These are phyloP conservation scores for Endomychus coccineus DNA, from an alignment of 2,888 invertebrate genomes.

Conservation along the genomic window DNA sequence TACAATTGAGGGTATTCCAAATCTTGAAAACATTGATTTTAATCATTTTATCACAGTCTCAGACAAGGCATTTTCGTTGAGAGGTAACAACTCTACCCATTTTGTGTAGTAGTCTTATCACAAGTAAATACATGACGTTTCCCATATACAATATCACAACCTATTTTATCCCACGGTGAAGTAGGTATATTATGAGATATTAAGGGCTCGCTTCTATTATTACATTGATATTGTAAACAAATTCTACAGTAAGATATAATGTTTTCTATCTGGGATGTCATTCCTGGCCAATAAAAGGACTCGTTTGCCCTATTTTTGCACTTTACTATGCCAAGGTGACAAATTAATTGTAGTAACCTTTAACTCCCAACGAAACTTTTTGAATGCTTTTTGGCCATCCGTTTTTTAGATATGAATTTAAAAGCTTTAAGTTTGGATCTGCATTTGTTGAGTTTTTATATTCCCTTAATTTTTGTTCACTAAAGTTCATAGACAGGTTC, in stretches of 20 bases:
- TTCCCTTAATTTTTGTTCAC: conserved; percentile 5
- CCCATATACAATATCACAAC: conserved; percentile 27
- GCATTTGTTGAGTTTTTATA: conserved; percentile 4
- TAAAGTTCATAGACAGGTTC: conserved; percentile 1
- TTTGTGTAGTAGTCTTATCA: too few relatives aligned
- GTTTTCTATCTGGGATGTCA: conserved; percentile 15
- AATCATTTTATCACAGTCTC: conserved; percentile 4
- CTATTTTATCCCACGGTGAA: too few relatives aligned
- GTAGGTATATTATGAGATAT: too few relatives aligned
- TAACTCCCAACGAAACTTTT: conserved; percentile 3
- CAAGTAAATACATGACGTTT: too few relatives aligned
- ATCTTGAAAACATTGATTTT: conserved; percentile 13
- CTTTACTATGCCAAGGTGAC: too few relatives aligned
- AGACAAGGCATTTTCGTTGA: too few relatives aligned
- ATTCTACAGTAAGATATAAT: conserved; percentile 13
- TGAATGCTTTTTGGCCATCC: conserved; percentile 11
- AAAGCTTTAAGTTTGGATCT: conserved; percentile 4
- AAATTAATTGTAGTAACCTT: too few relatives aligned
- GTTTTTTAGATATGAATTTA: conserved; percentile 6
- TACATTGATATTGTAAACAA: conserved; percentile 13
- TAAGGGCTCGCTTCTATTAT: too few relatives aligned
- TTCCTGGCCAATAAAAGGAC: too few relatives aligned
- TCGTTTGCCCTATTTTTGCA: too few relatives aligned
- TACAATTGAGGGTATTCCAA: conserved; percentile 19
- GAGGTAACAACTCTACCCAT: too few relatives aligned